These are phyloP conservation scores for Cacatua alba DNA, from an alignment of 2,113 vertebrate species.

Conservation along the genomic window DNA sequence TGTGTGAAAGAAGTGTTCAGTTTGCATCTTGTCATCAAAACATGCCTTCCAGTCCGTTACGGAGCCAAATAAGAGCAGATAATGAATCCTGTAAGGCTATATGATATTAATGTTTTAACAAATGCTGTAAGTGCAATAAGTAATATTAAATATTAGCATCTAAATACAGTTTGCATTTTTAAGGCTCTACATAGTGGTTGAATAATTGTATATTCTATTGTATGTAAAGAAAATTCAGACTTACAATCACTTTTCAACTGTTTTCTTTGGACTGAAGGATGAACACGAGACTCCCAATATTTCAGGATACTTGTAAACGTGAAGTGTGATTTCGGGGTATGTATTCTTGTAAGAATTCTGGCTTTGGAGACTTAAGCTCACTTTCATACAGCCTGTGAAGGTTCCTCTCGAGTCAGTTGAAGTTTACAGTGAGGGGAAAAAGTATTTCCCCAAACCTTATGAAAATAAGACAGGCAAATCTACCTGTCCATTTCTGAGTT, in stretches of 20 bases:
- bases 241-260: not conserved
- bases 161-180: not conserved
- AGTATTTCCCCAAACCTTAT: not conserved
- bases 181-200: not conserved
- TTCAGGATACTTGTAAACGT: not conserved
- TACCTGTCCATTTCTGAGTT: not conserved
- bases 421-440: not conserved
- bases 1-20: not conserved
- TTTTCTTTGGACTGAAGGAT: not conserved
- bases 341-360: not conserved
- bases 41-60: not conserved
- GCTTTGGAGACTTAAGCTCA: not conserved
- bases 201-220: not conserved
- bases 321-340: not conserved
- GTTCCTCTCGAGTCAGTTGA: not conserved
- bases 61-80: not conserved
- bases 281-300: not conserved
- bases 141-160: not conserved
- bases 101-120: not conserved
- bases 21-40: not conserved
- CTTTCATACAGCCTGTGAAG: not conserved
- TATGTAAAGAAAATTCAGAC: not conserved
- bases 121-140: not conserved
- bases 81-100: not conserved
- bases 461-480: not conserved